Evolutionary conservation across 2,888 invertebrate genomes (phyloP), one percentile per base, ranked within the genome.

Genomic region (Caenorhabditis sulstoni): DNA sequence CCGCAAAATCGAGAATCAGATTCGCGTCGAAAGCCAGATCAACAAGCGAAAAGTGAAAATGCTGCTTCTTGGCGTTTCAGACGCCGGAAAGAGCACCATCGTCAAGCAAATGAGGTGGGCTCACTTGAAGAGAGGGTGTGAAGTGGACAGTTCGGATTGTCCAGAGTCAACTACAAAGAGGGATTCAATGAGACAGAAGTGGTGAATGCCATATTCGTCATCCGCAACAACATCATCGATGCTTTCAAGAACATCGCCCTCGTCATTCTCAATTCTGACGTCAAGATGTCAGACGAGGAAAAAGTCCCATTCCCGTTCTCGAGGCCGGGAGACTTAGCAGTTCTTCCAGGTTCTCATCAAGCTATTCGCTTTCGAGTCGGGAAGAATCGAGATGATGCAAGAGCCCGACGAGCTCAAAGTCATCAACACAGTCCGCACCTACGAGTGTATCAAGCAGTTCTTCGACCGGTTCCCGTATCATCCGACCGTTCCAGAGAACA

Each of bases 71-170:
- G 81, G 81, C 12, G 45, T 59, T 1, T 66, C 82, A 0, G 82
- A 82, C 39, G 62, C 82, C 11, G 82, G 82, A 29, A 82, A 82
- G 41, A 80, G 79, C 41, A 82, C 82, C n/a, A 82, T 82, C 37
- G 82, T 79, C 4, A 82, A 82, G 52, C 82, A 82, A 22, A 81
- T 82, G 82, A 78, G 82, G 82, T 80, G 41, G 29, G 29, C 7
- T 29, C 7, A 7, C 4, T 12, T 44, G 4, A 18, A 37, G 29
- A 47, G 14, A 45, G 7, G 1, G 18, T 45, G 3, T 20, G 1
- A 50, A 12, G 20, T 14, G 35, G 20, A 35, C n/a, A 44, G 0
- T 7, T n/a, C 3, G 44, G 8, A 20, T 4, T 23, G 67, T 58
- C 2, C 45, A 80, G 81, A 62, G 55, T 77, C n/a, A 57, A 59